These are phyloP conservation scores for Asbolus verrucosus DNA, from an alignment of 1,140 invertebrate species.

Conservation along the genomic window DNA sequence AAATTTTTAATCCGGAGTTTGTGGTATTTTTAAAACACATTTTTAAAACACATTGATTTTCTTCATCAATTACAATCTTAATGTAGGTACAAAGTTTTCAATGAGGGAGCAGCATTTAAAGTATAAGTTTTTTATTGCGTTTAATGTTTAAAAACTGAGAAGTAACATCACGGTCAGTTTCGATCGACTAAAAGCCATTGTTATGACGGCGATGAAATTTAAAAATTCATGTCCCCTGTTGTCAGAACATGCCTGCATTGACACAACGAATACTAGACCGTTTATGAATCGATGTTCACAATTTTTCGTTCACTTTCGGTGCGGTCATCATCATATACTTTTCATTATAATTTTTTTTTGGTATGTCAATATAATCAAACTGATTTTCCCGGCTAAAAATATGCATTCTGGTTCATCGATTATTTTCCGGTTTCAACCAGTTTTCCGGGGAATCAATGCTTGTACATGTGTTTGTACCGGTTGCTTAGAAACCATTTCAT, in stretches of 20 bases:
- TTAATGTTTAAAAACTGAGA: constrained; percentile 3
- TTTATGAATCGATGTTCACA: neutral
- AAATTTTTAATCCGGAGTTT: too few relatives aligned
- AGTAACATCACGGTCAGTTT: neutral
- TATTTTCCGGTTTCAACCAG: constrained; percentile 60
- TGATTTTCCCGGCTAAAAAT: constrained; percentile 58
- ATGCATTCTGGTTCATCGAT: constrained; percentile 60
- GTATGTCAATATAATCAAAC: constrained; percentile 54
- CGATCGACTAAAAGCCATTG: neutral
- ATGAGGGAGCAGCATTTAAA: too few relatives aligned
- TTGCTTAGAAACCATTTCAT: constrained; percentile 61
- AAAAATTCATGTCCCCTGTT: constrained; percentile 12
- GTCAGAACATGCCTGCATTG: neutral
- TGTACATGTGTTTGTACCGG: constrained; percentile 61
- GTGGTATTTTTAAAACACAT: too few relatives aligned
- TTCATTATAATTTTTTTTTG: neutral
- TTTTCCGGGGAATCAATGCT: constrained; percentile 62
- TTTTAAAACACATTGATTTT: too few relatives aligned
- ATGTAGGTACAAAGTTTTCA: too few relatives aligned
- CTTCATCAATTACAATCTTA: too few relatives aligned
- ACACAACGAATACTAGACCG: neutral
- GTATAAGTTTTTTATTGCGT: too few relatives aligned
- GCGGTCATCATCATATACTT: neutral
- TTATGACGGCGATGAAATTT: constrained; percentile 10
- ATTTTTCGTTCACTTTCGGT: constrained; percentile 20